A percentile compares a stretch with the other conserved stretches of the same genome.
Conservation (phyloP, 2,888 invertebrate genomes). For the Empis livida region DNA sequence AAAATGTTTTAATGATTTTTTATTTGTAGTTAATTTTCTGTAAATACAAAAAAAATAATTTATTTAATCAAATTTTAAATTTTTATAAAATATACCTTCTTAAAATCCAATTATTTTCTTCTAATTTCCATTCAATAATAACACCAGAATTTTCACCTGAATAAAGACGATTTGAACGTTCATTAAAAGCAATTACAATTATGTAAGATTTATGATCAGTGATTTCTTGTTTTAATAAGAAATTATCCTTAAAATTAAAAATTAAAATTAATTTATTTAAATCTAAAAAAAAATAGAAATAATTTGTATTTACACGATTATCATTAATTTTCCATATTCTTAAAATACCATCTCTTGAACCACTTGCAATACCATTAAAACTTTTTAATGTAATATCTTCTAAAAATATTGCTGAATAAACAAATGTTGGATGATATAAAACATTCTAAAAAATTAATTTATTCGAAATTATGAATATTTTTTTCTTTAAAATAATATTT, state of each 20-base stretch:
- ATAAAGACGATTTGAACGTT: neutral
- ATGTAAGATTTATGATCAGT: neutral
- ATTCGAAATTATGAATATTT: too few relatives aligned
- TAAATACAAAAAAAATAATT: neutral
- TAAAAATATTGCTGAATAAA: neutral
- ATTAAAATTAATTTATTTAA: too few relatives aligned
- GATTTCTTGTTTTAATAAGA: neutral
- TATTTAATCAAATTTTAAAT: neutral
- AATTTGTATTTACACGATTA: too few relatives aligned
- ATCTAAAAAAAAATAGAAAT: too few relatives aligned
- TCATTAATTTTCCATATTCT: neutral
- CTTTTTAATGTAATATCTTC: neutral
- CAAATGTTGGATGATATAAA: conserved; percentile 1
- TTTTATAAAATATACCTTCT: neutral
- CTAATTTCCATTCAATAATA: neutral
- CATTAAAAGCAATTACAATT: neutral
- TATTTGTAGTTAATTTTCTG: neutral
- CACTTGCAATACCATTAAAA: neutral
- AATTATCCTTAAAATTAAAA: neutral
- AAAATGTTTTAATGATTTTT: neutral
- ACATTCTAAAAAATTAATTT: neutral
- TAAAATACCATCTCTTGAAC: neutral
- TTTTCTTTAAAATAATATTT: too few relatives aligned
- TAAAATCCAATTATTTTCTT: neutral
- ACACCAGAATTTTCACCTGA: neutral